Evolutionary conservation across 2,113 vertebrate genomes (phyloP), one percentile per base, ranked within the genome.

Genomic region (Oreochromis aureus): DNA sequence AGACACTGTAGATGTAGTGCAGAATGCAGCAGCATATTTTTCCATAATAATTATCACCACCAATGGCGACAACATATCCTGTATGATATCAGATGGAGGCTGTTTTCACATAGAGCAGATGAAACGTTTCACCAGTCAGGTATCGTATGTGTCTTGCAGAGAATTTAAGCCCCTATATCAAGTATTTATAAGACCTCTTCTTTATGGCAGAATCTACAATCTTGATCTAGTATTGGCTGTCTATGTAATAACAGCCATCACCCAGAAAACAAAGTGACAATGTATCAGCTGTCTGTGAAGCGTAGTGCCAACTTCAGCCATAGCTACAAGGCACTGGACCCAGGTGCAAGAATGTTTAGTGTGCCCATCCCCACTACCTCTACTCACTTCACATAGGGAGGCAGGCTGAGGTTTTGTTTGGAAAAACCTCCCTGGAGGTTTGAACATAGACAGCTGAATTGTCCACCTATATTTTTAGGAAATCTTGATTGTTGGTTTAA

Each of bases 281-380:
- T 41, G 48, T 89, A 69, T 61, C 59, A 58, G 69, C 81, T 36
- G 30, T 59, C 71, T 82, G 81, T 18, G 6, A 59, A 78, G 61
- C 83, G 84, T 7, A 27, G 10, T 79, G 78, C 66, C 81, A 87
- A 86, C 24, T 59, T 80, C 66, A 88, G 55, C 36, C 51, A 81
- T 54, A 39, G 81, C 89, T 78, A 30, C 61, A 80, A 59, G 48
- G 81, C 34, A 86, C 24, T 53, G 81, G 54, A 91, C 89, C 85
- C 88, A 90, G 87, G 82, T 91, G 89, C 56, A 88, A 24, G 56
- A 76, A 78, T 78, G 79, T 80, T 87, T 86, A 56, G 32, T 91
- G 78, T 54, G 56, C 55, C 73, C 36, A 27, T 30, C 51, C 48
- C 8, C 79, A 32, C 19, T 32, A 78, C 46, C 73, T 51, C 24